Evolutionary conservation across 1,140 invertebrate genomes (phyloP), one percentile per base, ranked within the genome.

Genomic region (Arion vulgaris): DNA sequence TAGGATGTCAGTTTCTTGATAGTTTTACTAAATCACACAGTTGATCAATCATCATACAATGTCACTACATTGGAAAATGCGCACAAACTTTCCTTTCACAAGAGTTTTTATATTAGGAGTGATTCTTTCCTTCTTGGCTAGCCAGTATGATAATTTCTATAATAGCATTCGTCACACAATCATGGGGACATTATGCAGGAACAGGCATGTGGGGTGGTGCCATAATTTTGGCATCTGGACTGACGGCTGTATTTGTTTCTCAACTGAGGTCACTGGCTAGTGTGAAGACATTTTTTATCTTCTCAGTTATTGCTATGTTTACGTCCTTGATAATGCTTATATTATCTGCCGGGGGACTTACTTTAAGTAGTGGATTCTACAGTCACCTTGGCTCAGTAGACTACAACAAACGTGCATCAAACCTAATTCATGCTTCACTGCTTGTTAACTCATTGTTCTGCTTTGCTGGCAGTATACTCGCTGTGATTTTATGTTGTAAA

Each of bases 161-260:
- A n/a, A 41, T 79, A 28, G 53, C 77, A 41, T 79, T 79, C 68
- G 77, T 79, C 26, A 79, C 57, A 23, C 53, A 79, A 38, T 79
- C 77, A 17, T 79, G 77, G 77, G 77, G 77, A 15, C 77, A 79
- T 32, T 79, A 79, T 79, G 77, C 62, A 11, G 77, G 77, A n/a
- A 79, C 77, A 28, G 77, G 77, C 28, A 79, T 79, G 77, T 79
- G 77, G 77, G 77, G 77, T 19, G 77, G 77, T 28, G 28, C 77
- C 34, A 68, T 51, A 36, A 79, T 79, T 28, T 41, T 79, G n/a
- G 62, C 62, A 68, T 79, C 77, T 13, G 77, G 77, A 1, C 38
- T 79, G 17, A 68, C 77, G 26, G 77, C 77, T 36, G 62, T 79
- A 32, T 79, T 79, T 68, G 36, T 45, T 7, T 79, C 77, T 32